Evolutionary conservation across 64 coral and sea anemone species (phyloP).

Genomic region (Pachyseris speciosa): DNA sequence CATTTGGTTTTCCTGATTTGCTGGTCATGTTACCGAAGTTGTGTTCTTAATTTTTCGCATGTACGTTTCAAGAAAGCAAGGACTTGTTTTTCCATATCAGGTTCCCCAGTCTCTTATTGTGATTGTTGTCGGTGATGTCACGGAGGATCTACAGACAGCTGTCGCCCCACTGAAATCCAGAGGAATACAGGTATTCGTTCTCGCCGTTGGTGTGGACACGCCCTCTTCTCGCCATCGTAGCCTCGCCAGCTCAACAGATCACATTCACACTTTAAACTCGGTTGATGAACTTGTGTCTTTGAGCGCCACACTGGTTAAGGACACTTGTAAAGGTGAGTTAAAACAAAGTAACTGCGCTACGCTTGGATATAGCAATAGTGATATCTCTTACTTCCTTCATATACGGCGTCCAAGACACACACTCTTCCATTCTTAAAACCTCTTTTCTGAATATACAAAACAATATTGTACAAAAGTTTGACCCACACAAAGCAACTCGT

Average conservation of each 20-base stretch:
- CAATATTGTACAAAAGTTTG: too few relatives aligned
- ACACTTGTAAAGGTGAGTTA: slow-evolving; percentile 78
- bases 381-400: background rate
- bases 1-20: too few relatives aligned
- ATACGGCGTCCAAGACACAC: too few relatives aligned
- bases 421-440: too few relatives aligned
- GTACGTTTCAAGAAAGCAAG: background rate
- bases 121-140: slow-evolving; percentile 46
- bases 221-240: slow-evolving; percentile 29
- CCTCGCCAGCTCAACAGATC: slow-evolving; percentile 32
- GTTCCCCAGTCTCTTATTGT: slow-evolving; percentile 66
- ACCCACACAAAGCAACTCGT: too few relatives aligned
- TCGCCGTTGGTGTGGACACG: slow-evolving; percentile 71
- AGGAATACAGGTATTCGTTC: slow-evolving; percentile 67
- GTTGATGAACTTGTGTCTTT: slow-evolving; percentile 61
- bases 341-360: background rate
- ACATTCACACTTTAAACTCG: slow-evolving; percentile 22
- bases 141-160: slow-evolving; percentile 63
- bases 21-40: too few relatives aligned
- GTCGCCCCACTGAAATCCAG: slow-evolving; percentile 37
- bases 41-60: too few relatives aligned
- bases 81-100: background rate
- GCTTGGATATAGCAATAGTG: background rate
- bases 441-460: too few relatives aligned
- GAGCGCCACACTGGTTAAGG: slow-evolving; percentile 48